Base-by-base conservation (phyloP, 2,113 vertebrate genomes). In the Corythoichthys haematopterus region DNA sequence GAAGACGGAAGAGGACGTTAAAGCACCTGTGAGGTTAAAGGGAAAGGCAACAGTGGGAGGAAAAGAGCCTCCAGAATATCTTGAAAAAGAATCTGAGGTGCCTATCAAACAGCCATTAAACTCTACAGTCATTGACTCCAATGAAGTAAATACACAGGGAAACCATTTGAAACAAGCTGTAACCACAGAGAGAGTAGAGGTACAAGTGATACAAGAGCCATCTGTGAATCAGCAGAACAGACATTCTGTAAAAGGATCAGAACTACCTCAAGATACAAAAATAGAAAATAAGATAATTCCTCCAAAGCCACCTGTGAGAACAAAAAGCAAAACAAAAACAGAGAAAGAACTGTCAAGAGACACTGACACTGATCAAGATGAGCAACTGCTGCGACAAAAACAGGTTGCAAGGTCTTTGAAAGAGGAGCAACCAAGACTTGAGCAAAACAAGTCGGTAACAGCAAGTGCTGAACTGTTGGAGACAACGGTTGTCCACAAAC, bases 231-330 rank as follows among this genome's bases (percentile, higher is more conserved):
- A 68, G 11, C 15, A 62, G n/a, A 71, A 69, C 8, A 76, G 75
- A 62, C n/a, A 66, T 14, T 13, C 73, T 7, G 14, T 13, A 6
- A 66, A 78, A 62, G 36, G 75, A 45, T 35, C 40, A 59, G 71
- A 38, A 36, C 75, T 20, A 6, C 36, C 1, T 38, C 1, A 70
- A 16, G 76, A 53, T 50, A 75, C 46, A 59, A 57, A 66, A 2
- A 33, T 45, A 63, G 72, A 46, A 43, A 43, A 43, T 43, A 43
- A 43, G 11, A n/a, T 58, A 10, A 6, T 2, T 0, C 66, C 62
- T 33, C 86, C 84, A 64, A 87, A 80, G 59, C 77, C 84, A 38
- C 87, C 88, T 8, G 16, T n/a, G 1, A 88, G 88, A 68, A 72
- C 55, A 36, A 88, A 82, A 72, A 80, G 70, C 51, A 88, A 78